Evolutionary conservation across 2,113 vertebrate genomes (phyloP), one percentile per base, ranked within the genome.

Genomic region (Ictalurus punctatus): DNA sequence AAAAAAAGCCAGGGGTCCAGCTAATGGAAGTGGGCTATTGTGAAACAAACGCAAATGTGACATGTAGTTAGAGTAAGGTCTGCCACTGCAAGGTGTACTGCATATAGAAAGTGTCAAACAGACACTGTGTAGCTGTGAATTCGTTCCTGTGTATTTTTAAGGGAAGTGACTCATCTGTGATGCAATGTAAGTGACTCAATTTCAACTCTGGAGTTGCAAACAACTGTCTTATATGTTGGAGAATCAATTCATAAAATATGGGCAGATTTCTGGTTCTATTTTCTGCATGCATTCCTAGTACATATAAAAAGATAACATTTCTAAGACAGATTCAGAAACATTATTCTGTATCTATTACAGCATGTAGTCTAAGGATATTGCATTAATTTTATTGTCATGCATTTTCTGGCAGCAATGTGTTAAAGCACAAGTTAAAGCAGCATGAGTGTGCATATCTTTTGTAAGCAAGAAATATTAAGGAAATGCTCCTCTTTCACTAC

Each of bases 131-230:
- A 74, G 13, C 65, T 74, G 56, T 84, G 67, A 52, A 84, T 84
- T 73, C 48, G 5, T 27, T 27, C 80, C 54, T 44, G 87, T 88
- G 48, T 87, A 81, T 87, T 63, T 87, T 80, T 63, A 65, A 87
- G 21, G 74, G 30, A 63, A 81, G 44, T 87, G 87, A 88, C 87
- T 88, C 87, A 88, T 25, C 81, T 69, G 27, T 88, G 87, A 88
- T 82, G 82, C 87, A 88, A 63, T 76, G 56, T n/a, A 63, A 84
- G 69, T 76, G 67, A 84, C 56, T 88, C 81, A 63, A 44, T 83
- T 71, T 88, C 69, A 48, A 63, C 81, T 44, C 37, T 44, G 58
- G 69, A 63, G 25, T 59, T 84, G 65, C 56, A 74, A 59, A 74
- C 56, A 83, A 23, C 65, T 59, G 79, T 34, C 58, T 83, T 71